A percentile compares a stretch with the other conserved stretches of the same genome.
Conservation (phyloP, 2,113 vertebrate species). For the Indicator maculatus region DNA sequence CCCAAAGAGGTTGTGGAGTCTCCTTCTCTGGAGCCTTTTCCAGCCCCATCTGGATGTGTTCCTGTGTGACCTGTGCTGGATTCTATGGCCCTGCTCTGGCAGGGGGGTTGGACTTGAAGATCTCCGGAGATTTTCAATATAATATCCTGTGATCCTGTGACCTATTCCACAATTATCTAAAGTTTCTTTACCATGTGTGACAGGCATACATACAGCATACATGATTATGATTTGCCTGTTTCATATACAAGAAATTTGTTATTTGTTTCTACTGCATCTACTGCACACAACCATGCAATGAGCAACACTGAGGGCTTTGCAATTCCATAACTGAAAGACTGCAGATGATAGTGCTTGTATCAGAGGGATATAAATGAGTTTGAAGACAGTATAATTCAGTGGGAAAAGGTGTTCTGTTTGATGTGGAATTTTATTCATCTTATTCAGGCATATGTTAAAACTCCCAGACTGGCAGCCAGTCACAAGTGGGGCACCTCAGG, state of each 20-base stretch:
- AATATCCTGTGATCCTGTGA: too few relatives aligned
- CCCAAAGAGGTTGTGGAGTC: too few relatives aligned
- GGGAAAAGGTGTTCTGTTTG: not conserved
- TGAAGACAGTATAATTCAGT: not conserved
- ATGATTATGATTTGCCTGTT: not conserved
- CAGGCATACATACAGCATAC: not conserved
- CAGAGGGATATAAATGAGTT: not conserved
- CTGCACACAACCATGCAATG: not conserved
- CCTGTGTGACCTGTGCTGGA: too few relatives aligned
- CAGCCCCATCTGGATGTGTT: too few relatives aligned
- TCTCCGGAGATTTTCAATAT: too few relatives aligned
- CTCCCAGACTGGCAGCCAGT: too few relatives aligned
- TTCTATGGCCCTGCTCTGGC: too few relatives aligned
- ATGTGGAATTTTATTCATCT: not conserved
- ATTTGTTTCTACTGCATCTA: not conserved
- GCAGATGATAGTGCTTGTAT: not conserved
- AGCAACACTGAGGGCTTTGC: not conserved
- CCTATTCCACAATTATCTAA: not conserved
- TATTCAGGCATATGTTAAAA: not conserved
- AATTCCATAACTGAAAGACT: not conserved
- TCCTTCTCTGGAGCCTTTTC: too few relatives aligned
- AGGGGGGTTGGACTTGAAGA: too few relatives aligned
- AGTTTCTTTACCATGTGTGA: not conserved
- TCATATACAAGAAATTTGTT: not conserved
- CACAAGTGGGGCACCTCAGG: too few relatives aligned